Evolutionary conservation across 2,113 vertebrate species (phyloP).

Genomic region (Ctenodactylus gundi): DNA sequence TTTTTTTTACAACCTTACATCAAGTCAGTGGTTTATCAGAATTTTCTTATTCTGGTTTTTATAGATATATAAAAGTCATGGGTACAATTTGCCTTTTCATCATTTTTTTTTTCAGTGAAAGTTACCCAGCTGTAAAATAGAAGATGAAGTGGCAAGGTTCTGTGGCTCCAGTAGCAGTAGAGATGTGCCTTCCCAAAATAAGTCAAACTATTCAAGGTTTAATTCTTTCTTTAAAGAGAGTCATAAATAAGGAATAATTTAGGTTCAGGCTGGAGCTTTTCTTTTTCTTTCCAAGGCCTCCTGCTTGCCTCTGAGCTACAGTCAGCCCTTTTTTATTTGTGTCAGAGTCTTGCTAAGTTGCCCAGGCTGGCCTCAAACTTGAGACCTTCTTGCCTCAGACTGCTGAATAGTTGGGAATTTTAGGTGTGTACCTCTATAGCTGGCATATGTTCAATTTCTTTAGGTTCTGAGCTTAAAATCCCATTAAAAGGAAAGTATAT

Average conservation of each 20-base stretch:
- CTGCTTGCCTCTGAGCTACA: background rate
- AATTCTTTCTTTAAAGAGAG: conserved; percentile 2
- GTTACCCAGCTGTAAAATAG: background rate
- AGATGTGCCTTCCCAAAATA: background rate
- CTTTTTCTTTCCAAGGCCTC: no score
- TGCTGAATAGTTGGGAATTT: background rate
- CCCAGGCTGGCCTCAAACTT: background rate
- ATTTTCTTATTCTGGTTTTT: conserved; percentile 17
- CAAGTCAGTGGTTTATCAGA: conserved; percentile 2
- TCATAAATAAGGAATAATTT: background rate
- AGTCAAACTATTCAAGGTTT: background rate
- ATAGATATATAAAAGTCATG: background rate
- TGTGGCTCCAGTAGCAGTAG: background rate
- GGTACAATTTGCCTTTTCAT: background rate
- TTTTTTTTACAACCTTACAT: conserved; percentile 35
- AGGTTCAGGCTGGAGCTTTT: background rate
- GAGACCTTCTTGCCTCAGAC: background rate
- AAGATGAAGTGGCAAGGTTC: background rate
- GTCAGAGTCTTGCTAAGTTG: background rate
- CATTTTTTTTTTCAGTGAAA: background rate
- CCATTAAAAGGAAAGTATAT: background rate
- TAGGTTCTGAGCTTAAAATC: conserved; percentile 2
- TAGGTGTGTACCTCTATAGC: background rate
- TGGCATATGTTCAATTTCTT: background rate
- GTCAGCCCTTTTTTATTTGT: background rate